A percentile compares a stretch with the other conserved stretches of the same genome.
These are phyloP conservation scores for Gobiocypris rarus DNA, from an alignment of 2,113 vertebrate genomes.

Conservation along the genomic window DNA sequence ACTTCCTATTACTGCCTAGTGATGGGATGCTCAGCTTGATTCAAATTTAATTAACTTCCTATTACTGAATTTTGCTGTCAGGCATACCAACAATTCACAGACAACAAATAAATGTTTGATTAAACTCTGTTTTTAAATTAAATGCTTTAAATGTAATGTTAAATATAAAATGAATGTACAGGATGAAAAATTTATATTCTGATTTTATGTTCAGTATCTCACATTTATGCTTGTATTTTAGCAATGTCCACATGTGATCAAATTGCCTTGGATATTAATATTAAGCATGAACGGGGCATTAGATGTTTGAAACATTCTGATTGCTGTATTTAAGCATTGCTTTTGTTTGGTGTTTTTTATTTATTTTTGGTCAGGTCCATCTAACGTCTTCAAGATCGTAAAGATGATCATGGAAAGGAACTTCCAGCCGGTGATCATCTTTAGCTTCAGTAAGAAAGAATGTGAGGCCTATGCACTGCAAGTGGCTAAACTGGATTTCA, in stretches of 20 bases:
- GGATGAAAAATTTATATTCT: neutral
- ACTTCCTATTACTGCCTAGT: neutral
- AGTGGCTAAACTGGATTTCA: conserved; percentile 96
- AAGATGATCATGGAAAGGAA: conserved; percentile 99
- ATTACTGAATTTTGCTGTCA: neutral
- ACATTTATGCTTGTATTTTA: neutral
- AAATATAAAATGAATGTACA: too few relatives aligned
- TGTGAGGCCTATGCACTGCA: conserved; percentile 98
- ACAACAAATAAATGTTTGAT: neutral
- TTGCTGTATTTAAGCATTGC: neutral
- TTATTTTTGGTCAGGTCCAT: conserved; percentile 80
- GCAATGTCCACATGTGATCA: neutral
- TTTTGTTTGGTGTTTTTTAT: neutral
- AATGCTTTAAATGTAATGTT: too few relatives aligned
- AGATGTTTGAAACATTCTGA: neutral
- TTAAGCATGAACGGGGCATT: neutral
- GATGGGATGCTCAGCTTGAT: neutral
- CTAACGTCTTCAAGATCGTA: conserved; percentile 98
- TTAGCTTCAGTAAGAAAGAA: conserved; percentile 99
- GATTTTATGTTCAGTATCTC: neutral
- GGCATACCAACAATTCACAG: neutral
- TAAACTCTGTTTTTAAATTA: too few relatives aligned
- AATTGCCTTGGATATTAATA: neutral
- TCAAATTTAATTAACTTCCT: neutral
- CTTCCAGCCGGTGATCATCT: conserved; percentile 99